Conservation (phyloP, 92 coral and sea anemone genomes). For the Siderastrea siderea region DNA sequence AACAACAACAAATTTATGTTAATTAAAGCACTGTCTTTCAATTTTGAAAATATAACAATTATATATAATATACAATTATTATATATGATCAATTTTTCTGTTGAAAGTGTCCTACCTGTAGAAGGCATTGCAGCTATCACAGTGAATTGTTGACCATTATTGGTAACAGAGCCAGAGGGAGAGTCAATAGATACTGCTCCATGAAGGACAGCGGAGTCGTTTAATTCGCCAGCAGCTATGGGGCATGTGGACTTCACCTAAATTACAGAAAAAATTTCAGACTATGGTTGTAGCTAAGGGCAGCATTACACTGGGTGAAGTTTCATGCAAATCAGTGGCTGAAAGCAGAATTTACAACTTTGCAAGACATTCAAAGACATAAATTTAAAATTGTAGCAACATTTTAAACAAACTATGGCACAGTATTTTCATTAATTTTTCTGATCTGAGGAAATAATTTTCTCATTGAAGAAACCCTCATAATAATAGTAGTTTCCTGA, state of each 20-base stretch:
- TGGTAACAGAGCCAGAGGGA: constrained; percentile 2
- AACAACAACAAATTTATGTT: neutral
- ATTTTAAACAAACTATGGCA: no score
- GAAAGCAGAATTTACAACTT: neutral
- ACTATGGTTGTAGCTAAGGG: neutral
- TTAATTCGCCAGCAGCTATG: neutral
- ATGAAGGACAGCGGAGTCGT: neutral
- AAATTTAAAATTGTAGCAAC: no score
- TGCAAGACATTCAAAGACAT: no score
- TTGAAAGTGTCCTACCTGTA: constrained; percentile 1
- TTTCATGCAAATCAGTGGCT: neutral
- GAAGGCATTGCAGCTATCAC: constrained; percentile 42
- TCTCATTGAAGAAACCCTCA: no score
- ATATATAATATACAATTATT: no score
- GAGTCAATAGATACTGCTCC: constrained; percentile 5
- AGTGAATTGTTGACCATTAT: constrained; percentile 4
- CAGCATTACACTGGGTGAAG: neutral
- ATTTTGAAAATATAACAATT: no score
- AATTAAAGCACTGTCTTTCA: neutral
- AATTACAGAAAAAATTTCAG: neutral
- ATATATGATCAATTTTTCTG: no score
- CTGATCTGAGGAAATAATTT: no score
- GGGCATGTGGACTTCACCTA: constrained; percentile 14
- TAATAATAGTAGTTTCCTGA: no score
- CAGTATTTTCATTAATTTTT: no score